Conservation (phyloP, 2,113 vertebrate species). For the Scomber colias region DNA sequence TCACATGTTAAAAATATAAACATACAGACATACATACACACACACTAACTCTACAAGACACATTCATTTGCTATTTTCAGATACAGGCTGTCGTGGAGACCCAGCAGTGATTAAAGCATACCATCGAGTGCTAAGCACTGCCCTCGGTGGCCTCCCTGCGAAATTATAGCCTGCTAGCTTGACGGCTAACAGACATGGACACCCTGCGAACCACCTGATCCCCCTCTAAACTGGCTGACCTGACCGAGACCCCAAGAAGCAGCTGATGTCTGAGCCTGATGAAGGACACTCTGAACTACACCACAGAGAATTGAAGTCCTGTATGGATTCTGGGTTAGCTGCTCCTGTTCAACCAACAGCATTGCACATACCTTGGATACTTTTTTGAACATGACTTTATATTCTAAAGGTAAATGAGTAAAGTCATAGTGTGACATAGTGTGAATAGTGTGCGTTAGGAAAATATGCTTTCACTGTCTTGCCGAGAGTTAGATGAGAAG, state of each 20-base stretch:
- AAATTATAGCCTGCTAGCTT: slow-evolving; percentile 71
- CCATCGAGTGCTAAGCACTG: slow-evolving; percentile 58
- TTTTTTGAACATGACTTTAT: not conserved
- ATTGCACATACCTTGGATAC: not conserved
- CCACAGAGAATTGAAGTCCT: not conserved
- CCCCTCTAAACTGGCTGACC: slow-evolving; percentile 69
- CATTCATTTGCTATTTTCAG: slow-evolving; percentile 73
- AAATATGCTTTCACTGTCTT: no score
- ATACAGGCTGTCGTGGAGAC: slow-evolving; percentile 38
- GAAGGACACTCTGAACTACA: slow-evolving; percentile 52
- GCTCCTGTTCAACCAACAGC: not conserved
- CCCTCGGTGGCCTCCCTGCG: slow-evolving; percentile 56
- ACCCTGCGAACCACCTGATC: slow-evolving; percentile 80
- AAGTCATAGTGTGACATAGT: no score
- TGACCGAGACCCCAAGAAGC: slow-evolving; percentile 67
- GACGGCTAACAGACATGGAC: slow-evolving; percentile 70
- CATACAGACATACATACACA: slow-evolving; percentile 18
- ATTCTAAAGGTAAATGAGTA: no score
- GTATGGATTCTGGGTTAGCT: not conserved
- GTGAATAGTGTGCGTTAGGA: no score
- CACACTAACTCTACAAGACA: slow-evolving; percentile 7
- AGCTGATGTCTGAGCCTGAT: slow-evolving; percentile 68
- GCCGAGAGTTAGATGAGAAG: no score
- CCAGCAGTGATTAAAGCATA: slow-evolving; percentile 80
- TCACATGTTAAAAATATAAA: slow-evolving; percentile 56